phyloP scores from a whole-genome alignment of 1,140 invertebrate genomes.

The Argopecten irradians region DNA sequence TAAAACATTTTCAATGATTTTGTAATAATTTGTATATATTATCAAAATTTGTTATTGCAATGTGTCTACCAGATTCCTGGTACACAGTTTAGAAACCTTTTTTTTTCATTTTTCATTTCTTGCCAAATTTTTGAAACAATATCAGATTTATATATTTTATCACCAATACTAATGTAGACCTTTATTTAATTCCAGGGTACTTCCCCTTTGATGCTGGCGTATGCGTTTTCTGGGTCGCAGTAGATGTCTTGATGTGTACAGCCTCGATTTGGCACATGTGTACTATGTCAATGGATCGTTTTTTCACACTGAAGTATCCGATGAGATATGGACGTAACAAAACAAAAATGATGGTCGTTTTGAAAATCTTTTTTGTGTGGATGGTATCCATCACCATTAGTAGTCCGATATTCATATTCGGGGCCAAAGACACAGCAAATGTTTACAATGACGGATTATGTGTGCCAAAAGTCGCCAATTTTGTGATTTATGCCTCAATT shows the following conservation, averaged over 20 bases:
- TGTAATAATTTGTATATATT: no score
- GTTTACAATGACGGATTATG: conserved; percentile 81
- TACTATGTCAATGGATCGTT: conserved; percentile 93
- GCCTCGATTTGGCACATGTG: conserved; percentile 98
- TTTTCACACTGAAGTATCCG: conserved; percentile 75
- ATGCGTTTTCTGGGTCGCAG: conserved; percentile 95
- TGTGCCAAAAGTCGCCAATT: conserved; percentile 80
- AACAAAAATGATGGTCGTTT: conserved; percentile 87
- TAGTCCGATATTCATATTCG: conserved; percentile 90
- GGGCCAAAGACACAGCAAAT: conserved; percentile 80
- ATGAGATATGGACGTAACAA: conserved; percentile 89
- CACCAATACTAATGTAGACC: background rate
- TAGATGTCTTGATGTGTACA: conserved; percentile 95
- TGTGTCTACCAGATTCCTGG: no score
- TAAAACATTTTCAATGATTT: no score
- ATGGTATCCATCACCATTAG: conserved; percentile 92
- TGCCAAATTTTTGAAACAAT: background rate
- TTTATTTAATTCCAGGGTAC: conserved; percentile 83
- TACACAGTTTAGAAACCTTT: no score
- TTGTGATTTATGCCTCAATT: conserved; percentile 94
- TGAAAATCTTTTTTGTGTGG: conserved; percentile 95
- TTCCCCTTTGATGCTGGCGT: conserved; percentile 92
- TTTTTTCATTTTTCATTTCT: background rate
- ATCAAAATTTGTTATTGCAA: no score
- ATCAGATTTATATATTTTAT: background rate